Conservation (phyloP, 2,113 vertebrate species). For the Echinops telfairi region DNA sequence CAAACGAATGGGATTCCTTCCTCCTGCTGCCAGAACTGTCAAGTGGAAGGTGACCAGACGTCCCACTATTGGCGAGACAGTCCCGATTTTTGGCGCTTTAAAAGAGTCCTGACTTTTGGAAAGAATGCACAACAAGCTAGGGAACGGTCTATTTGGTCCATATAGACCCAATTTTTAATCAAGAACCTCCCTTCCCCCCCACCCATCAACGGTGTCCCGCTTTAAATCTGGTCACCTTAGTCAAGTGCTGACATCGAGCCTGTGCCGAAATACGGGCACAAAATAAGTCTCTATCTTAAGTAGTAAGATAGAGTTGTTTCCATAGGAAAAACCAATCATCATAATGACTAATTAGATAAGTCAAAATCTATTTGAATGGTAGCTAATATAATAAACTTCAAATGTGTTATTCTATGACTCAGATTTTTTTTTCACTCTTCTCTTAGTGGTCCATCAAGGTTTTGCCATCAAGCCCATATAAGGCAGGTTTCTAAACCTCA, state of each 20-base stretch:
- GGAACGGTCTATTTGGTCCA: too few relatives aligned
- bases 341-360: constrained; percentile 72
- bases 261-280: constrained; percentile 55
- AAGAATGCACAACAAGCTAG: too few relatives aligned
- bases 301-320: constrained; percentile 59
- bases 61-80: too few relatives aligned
- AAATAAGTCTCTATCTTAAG: constrained; percentile 64
- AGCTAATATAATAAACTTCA: constrained; percentile 63
- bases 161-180: too few relatives aligned
- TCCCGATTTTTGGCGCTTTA: too few relatives aligned
- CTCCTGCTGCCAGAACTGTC: not conserved
- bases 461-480: constrained; percentile 49
- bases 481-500: constrained; percentile 59
- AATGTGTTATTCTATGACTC: constrained; percentile 48
- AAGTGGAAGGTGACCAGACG: too few relatives aligned
- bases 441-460: constrained; percentile 19
- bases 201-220: too few relatives aligned
- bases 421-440: constrained; percentile 20
- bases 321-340: constrained; percentile 72
- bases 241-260: not conserved
- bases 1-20: not conserved
- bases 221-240: too few relatives aligned
- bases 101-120: too few relatives aligned
- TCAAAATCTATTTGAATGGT: constrained; percentile 65
- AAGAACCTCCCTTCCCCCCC: too few relatives aligned